Evolutionary conservation across 2,797 vertebrate genomes (phyloP).

Genomic region (Tokudaia tokunoshimensis): DNA sequence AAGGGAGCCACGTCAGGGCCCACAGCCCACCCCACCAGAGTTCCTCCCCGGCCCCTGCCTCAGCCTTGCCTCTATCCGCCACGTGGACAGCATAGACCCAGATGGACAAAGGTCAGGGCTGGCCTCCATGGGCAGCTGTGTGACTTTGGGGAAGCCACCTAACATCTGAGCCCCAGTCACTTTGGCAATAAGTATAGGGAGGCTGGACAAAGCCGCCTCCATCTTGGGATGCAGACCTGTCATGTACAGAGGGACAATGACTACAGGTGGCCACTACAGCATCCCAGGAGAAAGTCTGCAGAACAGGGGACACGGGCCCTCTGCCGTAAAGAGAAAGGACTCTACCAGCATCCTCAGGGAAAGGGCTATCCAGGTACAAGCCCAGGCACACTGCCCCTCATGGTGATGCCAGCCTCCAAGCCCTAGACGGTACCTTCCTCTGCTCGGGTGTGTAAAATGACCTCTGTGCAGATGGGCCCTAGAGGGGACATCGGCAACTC

Average conservation of each 20-base stretch:
- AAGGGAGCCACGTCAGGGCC: slow-evolving; percentile 38
- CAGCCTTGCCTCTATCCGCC: neutral
- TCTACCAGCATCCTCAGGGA: neutral
- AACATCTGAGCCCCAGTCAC: slow-evolving; percentile 66
- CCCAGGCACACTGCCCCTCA: neutral
- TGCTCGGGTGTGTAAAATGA: neutral
- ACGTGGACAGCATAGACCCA: slow-evolving; percentile 6
- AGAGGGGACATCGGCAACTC: neutral
- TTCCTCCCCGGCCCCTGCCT: neutral
- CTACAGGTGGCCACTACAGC: neutral
- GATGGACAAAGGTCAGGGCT: slow-evolving; percentile 10
- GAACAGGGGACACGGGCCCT: neutral
- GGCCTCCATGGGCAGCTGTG: slow-evolving; percentile 36
- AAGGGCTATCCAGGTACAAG: neutral
- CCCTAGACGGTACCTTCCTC: neutral
- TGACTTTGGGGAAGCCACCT: neutral
- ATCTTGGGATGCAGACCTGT: neutral
- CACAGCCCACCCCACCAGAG: neutral
- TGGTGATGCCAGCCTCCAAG: neutral
- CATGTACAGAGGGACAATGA: neutral
- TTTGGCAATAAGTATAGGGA: neutral
- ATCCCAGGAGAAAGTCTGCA: neutral
- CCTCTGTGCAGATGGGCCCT: too few relatives aligned
- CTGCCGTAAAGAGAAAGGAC: neutral
- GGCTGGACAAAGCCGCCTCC: neutral